phyloP scores from a whole-genome alignment of 1,140 invertebrate genomes.

The Physella acuta region DNA sequence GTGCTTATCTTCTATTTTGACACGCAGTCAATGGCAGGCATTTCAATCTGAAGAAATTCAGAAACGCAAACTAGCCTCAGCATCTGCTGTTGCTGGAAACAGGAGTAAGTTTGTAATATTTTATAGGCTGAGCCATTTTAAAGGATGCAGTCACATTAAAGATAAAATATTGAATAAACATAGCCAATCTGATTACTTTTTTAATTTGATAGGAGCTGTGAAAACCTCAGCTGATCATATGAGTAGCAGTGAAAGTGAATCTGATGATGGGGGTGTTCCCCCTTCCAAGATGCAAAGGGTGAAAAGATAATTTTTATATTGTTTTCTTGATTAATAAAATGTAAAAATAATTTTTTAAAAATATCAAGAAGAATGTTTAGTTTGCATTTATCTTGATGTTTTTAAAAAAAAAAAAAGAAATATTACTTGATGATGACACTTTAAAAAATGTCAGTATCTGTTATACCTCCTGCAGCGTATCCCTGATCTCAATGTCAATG shows the following conservation, averaged over 20 bases:
- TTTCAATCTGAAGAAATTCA: slow-evolving; percentile 26
- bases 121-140: too few relatives aligned
- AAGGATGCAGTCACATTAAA: not conserved
- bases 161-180: not conserved
- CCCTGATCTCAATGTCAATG: slow-evolving; percentile 7
- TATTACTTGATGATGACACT: too few relatives aligned
- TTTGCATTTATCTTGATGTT: too few relatives aligned
- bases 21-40: slow-evolving; percentile 19
- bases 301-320: not conserved
- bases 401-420: too few relatives aligned
- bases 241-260: slow-evolving; percentile 30
- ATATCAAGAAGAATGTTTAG: too few relatives aligned
- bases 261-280: slow-evolving; percentile 19
- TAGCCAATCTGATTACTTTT: too few relatives aligned
- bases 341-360: too few relatives aligned
- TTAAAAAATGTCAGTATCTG: too few relatives aligned
- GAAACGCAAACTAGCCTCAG: slow-evolving; percentile 10
- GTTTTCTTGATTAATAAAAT: not conserved
- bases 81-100: slow-evolving; percentile 2
- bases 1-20: slow-evolving; percentile 21
- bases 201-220: not conserved
- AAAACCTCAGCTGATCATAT: slow-evolving; percentile 16
- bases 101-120: slow-evolving; percentile 19
- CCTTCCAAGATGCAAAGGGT: slow-evolving; percentile 24
- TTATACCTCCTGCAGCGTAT: slow-evolving; percentile 18